Conservation (phyloP, 1,140 invertebrate species). For the Liolophura sinensis region DNA sequence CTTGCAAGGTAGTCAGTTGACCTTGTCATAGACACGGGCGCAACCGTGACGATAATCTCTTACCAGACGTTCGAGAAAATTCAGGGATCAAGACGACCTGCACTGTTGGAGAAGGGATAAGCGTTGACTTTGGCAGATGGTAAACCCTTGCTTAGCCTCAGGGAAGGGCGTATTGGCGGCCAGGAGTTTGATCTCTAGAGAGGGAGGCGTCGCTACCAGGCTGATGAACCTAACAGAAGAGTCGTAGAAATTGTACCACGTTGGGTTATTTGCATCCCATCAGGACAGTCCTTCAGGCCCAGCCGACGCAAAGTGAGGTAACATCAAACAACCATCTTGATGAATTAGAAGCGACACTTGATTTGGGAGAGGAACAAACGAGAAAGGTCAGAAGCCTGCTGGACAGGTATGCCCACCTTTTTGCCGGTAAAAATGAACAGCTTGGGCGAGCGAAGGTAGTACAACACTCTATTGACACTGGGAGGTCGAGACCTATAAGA, state of each 20-base stretch:
- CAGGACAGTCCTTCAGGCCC: neutral
- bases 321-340: conserved; percentile 3
- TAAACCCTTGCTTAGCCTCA: neutral
- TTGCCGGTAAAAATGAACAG: conserved; percentile 12
- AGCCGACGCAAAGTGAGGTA: neutral
- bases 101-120: neutral
- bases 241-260: neutral
- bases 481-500: conserved; percentile 13
- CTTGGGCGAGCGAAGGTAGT: conserved; percentile 14
- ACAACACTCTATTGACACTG: conserved; percentile 19
- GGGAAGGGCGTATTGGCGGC: neutral
- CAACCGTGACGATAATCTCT: conserved; percentile 4
- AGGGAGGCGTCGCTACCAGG: too few species aligned
- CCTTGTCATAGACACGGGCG: conserved; percentile 8
- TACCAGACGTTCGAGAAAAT: conserved; percentile 5
- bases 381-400: neutral
- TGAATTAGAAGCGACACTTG: too few species aligned
- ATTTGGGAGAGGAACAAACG: neutral
- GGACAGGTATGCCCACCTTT: neutral
- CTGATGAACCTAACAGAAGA: too few species aligned
- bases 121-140: conserved; percentile 5
- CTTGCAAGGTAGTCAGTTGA: neutral
- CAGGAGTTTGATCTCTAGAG: too few species aligned
- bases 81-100: neutral
- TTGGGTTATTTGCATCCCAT: neutral